Evolutionary conservation across 1,140 invertebrate genomes (phyloP), one percentile per base, ranked within the genome.

Genomic region (Drosophila quadrilineata): DNA sequence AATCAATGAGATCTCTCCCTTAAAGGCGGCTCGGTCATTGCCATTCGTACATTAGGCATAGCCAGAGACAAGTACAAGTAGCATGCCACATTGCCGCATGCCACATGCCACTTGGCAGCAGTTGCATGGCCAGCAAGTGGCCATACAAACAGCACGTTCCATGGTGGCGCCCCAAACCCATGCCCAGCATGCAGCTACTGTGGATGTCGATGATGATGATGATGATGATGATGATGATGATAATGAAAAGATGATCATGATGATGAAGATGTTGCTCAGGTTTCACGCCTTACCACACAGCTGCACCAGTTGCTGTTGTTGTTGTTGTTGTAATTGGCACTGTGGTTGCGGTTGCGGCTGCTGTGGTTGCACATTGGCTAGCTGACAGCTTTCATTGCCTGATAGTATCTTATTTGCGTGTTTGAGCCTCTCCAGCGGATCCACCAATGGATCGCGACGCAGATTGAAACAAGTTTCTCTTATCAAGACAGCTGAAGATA

Each of bases 101-200:
- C 35, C 33, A 49, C 57, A 62, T 68, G 58, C 58, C 58, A 68
- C 58, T 68, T 63, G 65, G 43, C 29, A 48, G 29, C 56, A 21
- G 12, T 54, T 16, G 63, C 57, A 66, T 63, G 59, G 40, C 16
- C 40, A 62, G 33, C 26, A 54, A 48, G 45, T 33, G 10, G 29
- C 48, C 58, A 62, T 62, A 53, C 52, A 60, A 65, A 59, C 54
- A 60, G 52, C 64, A 67, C 64, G 64, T 67, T 67, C 52, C 40
- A 31, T 40, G 40, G 40, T 62, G 64, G 63, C 64, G 64, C 58
- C 48, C 22, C 40, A 41, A 57, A 43, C 52, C 29, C 24, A 52
- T n/a, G 22, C 36, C 41, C 19, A 64, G n/a, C 12, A 2, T 35
- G 17, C 21, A 17, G 16, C 31, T 62, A 26, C 31, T 48, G 48